Conservation (phyloP, 2,113 vertebrate genomes). For the Lepus timidus region DNA sequence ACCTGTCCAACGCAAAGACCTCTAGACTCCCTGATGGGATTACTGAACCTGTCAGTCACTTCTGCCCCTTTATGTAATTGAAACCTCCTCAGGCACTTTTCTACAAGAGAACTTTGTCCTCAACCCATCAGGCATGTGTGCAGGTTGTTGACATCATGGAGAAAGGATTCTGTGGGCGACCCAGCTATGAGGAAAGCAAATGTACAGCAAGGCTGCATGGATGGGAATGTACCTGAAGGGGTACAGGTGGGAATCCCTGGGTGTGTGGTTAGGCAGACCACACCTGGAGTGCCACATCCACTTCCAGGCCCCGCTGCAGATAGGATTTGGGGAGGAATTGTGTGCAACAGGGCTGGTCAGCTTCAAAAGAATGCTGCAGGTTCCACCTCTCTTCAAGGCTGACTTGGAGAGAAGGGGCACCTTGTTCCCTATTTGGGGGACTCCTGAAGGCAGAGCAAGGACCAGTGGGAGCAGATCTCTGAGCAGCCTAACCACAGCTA, state of each 20-base stretch:
- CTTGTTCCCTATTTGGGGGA: not conserved
- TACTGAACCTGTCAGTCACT: not conserved
- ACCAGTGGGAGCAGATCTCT: not conserved
- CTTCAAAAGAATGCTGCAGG: not conserved
- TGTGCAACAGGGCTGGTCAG: not conserved
- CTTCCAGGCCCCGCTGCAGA: not conserved
- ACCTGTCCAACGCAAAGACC: not conserved
- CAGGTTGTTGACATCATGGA: not conserved
- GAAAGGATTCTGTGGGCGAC: not conserved
- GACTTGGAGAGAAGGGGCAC: not conserved
- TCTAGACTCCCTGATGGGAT: not conserved
- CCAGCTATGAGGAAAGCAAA: not conserved
- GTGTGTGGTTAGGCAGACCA: not conserved
- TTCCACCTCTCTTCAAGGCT: not conserved
- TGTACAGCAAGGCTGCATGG: not conserved
- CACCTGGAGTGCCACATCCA: not conserved
- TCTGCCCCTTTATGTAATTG: not conserved
- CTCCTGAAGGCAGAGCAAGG: not conserved
- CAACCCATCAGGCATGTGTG: not conserved
- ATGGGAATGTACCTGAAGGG: not conserved
- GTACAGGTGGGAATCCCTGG: not conserved
- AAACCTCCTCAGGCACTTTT: not conserved
- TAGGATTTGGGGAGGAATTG: too few species aligned
- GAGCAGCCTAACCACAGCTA: not conserved
- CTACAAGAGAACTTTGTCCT: slow-evolving; percentile 31